Conservation (phyloP, 2,888 invertebrate genomes). For the Rhopalosiphum nymphaeae region DNA sequence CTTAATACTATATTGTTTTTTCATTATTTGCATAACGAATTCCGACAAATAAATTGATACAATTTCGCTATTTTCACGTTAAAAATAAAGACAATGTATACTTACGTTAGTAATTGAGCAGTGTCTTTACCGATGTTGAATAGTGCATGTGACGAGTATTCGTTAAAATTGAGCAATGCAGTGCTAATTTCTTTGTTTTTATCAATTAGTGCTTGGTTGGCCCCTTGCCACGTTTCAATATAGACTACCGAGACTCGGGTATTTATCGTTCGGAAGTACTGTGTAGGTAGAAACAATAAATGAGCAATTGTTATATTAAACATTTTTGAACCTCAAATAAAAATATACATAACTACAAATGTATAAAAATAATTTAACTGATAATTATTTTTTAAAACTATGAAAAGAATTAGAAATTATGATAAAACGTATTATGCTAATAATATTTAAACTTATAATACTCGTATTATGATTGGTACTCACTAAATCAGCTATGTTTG, state of each 20-base stretch:
- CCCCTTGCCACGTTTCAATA: slow-evolving; percentile 96
- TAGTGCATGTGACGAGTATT: slow-evolving; percentile 88
- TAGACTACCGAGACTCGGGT: slow-evolving; percentile 95
- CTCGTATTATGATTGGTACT: slow-evolving; percentile 70
- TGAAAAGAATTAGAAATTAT: background rate
- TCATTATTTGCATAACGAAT: background rate
- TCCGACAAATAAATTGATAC: background rate
- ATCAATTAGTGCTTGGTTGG: slow-evolving; percentile 86
- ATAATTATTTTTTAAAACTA: background rate
- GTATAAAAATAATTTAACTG: background rate
- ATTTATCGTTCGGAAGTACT: slow-evolving; percentile 94
- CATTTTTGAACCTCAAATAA: background rate
- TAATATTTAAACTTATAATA: background rate
- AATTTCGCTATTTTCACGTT: background rate
- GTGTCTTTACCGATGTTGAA: slow-evolving; percentile 91
- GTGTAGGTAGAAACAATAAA: slow-evolving; percentile 67
- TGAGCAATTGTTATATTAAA: background rate
- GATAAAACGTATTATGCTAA: background rate
- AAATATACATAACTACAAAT: background rate
- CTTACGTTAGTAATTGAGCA: slow-evolving; percentile 91
- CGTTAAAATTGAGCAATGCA: slow-evolving; percentile 91
- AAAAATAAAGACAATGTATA: slow-evolving; percentile 67
- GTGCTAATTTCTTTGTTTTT: slow-evolving; percentile 88
- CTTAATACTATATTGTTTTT: background rate
- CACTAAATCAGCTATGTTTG: slow-evolving; percentile 97